Evolutionary conservation across 2,888 invertebrate genomes (phyloP).

Genomic region (Eumerus sabulonum): DNA sequence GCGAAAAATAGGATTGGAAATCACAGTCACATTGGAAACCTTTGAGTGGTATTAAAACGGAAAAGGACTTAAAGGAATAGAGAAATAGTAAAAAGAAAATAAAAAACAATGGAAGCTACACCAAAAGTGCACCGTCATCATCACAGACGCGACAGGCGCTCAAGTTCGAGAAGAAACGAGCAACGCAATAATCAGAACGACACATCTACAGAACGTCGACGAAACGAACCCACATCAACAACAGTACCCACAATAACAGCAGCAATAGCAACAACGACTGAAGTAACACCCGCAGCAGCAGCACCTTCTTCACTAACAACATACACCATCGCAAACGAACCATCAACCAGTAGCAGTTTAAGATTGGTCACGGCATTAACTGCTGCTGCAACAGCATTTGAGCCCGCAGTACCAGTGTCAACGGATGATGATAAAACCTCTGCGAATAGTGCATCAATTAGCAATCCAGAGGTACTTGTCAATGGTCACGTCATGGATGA

Average conservation of each 20-base stretch:
- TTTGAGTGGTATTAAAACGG: too few species aligned
- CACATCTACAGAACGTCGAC: conserved; percentile 70
- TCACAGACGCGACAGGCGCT: conserved; percentile 77
- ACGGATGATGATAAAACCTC: conserved; percentile 16
- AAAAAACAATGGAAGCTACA: conserved; percentile 75
- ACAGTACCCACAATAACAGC: conserved; percentile 48
- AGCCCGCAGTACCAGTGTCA: conserved; percentile 27
- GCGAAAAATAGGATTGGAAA: conserved; percentile 55
- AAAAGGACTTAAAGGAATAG: too few species aligned
- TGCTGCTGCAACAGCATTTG: conserved; percentile 50
- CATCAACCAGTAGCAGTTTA: conserved; percentile 69
- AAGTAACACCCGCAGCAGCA: conserved; percentile 33
- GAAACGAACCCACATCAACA: conserved; percentile 60
- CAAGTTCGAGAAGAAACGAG: conserved; percentile 75
- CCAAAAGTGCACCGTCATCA: conserved; percentile 79
- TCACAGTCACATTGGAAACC: neutral
- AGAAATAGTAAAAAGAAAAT: conserved; percentile 8
- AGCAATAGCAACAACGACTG: conserved; percentile 43
- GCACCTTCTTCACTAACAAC: conserved; percentile 53
- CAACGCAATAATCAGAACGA: conserved; percentile 72
- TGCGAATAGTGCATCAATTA: conserved; percentile 19
- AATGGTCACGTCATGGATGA: conserved; percentile 72
- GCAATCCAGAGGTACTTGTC: conserved; percentile 72
- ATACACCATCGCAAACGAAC: conserved; percentile 63
- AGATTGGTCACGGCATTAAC: conserved; percentile 62